Evolutionary conservation across 2,797 vertebrate species (phyloP).

Genomic region (Scolopax bukidnonensis): DNA sequence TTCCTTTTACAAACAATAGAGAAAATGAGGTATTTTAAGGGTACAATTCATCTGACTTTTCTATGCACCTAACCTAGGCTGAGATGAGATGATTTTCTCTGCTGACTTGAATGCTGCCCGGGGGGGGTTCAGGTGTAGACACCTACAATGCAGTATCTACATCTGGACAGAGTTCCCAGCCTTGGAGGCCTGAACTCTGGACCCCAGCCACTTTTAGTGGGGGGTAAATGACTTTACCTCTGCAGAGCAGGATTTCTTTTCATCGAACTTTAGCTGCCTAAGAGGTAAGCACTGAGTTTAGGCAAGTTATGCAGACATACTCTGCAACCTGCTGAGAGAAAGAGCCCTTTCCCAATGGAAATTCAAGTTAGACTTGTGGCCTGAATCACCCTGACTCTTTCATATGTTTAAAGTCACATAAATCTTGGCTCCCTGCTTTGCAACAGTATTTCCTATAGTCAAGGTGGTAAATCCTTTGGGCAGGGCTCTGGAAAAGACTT

Average conservation of each 20-base stretch:
- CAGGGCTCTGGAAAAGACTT: conserved; percentile 15
- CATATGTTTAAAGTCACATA: neutral
- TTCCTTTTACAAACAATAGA: neutral
- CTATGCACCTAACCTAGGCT: neutral
- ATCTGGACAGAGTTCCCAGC: neutral
- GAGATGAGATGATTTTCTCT: neutral
- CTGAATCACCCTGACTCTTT: neutral
- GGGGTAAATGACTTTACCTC: neutral
- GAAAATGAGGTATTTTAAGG: neutral
- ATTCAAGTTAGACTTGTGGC: neutral
- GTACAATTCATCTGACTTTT: neutral
- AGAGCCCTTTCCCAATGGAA: neutral
- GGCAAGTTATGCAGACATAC: neutral
- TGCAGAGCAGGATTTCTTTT: neutral
- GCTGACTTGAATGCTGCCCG: neutral
- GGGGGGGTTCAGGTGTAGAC: neutral
- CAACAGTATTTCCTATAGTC: neutral
- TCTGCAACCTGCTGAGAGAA: neutral
- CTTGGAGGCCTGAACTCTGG: neutral
- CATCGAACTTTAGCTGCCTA: neutral
- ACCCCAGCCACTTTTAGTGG: neutral
- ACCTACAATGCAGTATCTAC: neutral
- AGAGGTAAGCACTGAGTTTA: neutral
- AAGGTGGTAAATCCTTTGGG: neutral
- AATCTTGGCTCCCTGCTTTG: neutral